Conservation (phyloP, 2,797 vertebrate genomes). For the Tolypeutes matacus region DNA sequence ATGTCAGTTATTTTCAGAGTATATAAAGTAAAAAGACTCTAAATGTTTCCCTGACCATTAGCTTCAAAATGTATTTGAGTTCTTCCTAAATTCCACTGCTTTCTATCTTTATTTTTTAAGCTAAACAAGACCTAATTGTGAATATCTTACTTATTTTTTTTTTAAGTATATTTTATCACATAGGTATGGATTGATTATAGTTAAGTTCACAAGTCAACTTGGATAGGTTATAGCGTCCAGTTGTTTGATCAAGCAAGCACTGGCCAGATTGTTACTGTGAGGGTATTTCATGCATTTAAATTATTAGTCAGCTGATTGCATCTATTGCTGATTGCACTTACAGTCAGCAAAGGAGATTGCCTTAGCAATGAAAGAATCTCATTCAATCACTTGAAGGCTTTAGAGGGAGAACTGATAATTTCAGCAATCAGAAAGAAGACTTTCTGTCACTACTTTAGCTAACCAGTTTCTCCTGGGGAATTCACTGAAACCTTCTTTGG, state of each 20-base stretch:
- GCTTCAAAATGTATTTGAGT: conserved; percentile 1
- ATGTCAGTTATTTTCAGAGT: conserved; percentile 30
- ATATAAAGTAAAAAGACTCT: neutral
- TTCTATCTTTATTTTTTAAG: neutral
- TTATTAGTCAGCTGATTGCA: no score
- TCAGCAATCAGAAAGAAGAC: no score
- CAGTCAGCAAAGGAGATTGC: no score
- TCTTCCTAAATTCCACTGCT: neutral
- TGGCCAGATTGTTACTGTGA: no score
- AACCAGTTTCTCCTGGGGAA: no score
- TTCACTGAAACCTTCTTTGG: no score
- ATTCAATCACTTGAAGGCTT: no score
- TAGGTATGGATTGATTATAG: neutral
- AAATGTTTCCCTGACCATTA: neutral
- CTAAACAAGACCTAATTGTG: conserved; percentile 7
- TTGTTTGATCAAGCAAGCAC: neutral
- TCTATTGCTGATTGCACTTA: no score
- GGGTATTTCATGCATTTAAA: no score
- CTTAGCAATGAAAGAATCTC: no score
- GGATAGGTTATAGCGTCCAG: neutral
- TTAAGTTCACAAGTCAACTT: neutral
- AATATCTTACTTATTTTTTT: neutral
- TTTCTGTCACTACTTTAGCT: no score
- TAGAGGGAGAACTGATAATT: no score
- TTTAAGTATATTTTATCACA: neutral